Base-by-base conservation (phyloP, 2,797 vertebrate genomes). In the Garrulus glandarius region DNA sequence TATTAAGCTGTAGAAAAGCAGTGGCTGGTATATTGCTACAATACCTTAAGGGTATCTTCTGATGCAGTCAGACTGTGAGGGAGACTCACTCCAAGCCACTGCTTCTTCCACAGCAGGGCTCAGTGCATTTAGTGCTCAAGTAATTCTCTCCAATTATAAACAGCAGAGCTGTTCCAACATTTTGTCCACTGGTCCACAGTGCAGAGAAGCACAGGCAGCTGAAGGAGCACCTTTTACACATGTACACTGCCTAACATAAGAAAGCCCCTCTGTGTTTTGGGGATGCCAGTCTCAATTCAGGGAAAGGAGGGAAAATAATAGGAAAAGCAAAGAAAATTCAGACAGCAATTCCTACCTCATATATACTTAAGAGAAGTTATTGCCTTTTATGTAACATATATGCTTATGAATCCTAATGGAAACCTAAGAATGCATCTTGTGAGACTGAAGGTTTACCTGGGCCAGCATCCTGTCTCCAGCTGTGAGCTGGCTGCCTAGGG, bases 1-100 rank as follows among this genome's bases (percentile, higher is more conserved):
- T 84, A 96, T 30, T 72, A 82, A 95, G 84, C 75, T 80, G 52
- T 37, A 93, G 44, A 64, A n/a, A 74, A 92, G 74, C 78, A 89
- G 46, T 36, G 70, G 47, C 64, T 95, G 86, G 53, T 64, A 83
- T 44, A 79, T 7, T 87, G 80, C 43, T 95, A 82, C 43, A 84
- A 86, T 60, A 84, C n/a, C 83, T 91, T 92, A 76, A 60, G 64
- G 85, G 72, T 16, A 60, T 84, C 63, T 90, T 82, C 55, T 74
- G 56, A 87, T 37, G 84, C n/a, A 77, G 63, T 15, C 90, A 92
- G 86, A 75, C 83, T 80, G 52, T 39, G 64, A 87, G 74, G n/a
- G 90, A 92, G 90, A 79, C 46, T 69, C 49, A 44, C 20, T 72
- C 20, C 22, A 92, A 92, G 57, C 53, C 83, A 75, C 50, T 72